Base-by-base conservation (phyloP, 2,797 vertebrate species). In the Rousettus madagascariensis region DNA sequence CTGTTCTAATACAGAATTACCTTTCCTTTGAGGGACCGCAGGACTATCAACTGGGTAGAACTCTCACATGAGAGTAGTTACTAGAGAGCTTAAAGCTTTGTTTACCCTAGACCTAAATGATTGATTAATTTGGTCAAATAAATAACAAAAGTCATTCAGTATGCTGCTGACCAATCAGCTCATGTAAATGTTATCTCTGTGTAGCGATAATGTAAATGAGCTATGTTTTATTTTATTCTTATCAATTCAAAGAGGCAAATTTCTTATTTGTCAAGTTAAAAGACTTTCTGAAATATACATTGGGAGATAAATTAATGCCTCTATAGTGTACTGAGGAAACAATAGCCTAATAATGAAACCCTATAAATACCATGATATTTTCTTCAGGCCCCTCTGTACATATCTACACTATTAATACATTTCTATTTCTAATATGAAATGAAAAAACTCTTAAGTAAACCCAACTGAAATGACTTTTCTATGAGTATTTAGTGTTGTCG, bases 391-490 rank as follows among this genome's bases (percentile, higher is more conserved):
- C 36, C 10, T 95, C 41, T 79, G 30, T 57, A 85, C 82, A 41
- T 71, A 74, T 33, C 2, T 43, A 57, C 13, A 83, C 0, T 22
- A 84, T 77, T 66, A 78, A 57, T 72, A 12, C 8, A 49, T n/a
- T 71, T 38, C 19, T 90, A 24, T 93, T 66, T 95, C 66, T 69
- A 71, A 74, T 75, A 49, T 61, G 16, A 95, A 95, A 77, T 71
- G 28, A 91, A 84, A 16, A 79, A 89, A 77, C 10, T 53, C 57
- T 69, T 86, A 74, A 59, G 26, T 72, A 92, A 79, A 24, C 33
- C 41, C n/a, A 17, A 61, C 12, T 69, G 13, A 68, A 83, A 71
- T 82, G 51, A 87, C 36, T 80, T 94, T 93, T 69, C 49, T 65
- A 49, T 13, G 15, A 16, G 12, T 19, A 69, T 78, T 83, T 74